Evolutionary conservation across 2,113 vertebrate genomes (phyloP).

Genomic region (Regulus satrapa): DNA sequence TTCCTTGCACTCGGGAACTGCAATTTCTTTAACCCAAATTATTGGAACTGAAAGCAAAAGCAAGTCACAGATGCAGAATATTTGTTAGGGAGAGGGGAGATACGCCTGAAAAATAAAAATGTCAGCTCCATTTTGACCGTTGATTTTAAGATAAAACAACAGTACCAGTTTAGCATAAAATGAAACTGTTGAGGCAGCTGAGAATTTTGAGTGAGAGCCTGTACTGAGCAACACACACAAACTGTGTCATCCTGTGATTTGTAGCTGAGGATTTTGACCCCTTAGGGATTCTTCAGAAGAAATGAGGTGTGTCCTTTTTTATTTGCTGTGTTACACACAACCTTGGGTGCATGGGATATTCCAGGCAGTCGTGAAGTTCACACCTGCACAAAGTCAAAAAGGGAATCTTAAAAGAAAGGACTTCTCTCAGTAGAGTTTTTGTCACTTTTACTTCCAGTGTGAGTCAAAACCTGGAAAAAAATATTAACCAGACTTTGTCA

Average conservation of each 20-base stretch:
- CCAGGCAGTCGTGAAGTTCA: background rate
- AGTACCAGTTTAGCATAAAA: background rate
- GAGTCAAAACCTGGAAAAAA: conserved; percentile 11
- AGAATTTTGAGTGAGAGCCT: background rate
- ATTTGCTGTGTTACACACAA: background rate
- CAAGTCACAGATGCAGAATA: background rate
- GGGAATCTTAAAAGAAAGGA: background rate
- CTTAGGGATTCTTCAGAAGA: background rate
- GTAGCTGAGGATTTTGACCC: background rate
- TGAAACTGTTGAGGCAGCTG: background rate
- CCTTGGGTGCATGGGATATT: background rate
- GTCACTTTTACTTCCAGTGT: background rate
- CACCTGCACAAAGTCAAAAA: background rate
- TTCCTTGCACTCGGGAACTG: background rate
- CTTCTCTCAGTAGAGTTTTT: background rate
- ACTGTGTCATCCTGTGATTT: background rate
- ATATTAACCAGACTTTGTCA: background rate
- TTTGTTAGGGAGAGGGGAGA: background rate
- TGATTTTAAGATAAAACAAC: background rate
- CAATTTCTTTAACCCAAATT: background rate
- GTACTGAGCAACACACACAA: background rate
- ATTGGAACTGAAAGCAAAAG: background rate
- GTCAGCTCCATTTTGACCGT: background rate
- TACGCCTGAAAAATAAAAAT: background rate
- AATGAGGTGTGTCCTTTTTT: background rate